These are phyloP conservation scores for Amyelois transitella DNA, from an alignment of 1,140 invertebrate species.

Conservation along the genomic window DNA sequence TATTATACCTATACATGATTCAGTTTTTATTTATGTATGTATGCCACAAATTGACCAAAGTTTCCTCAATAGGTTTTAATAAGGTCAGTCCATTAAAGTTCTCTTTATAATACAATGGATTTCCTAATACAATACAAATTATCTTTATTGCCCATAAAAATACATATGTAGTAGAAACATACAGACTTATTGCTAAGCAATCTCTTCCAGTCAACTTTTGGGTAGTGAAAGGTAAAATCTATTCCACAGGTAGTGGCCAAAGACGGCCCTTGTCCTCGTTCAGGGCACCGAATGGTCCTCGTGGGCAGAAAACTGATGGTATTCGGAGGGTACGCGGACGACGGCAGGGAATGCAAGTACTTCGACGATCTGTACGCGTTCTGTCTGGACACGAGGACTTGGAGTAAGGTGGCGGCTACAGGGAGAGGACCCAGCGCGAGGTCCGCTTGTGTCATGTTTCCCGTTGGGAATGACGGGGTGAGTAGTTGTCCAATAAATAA, in stretches of 20 bases:
- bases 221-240: background rate
- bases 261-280: conserved; percentile 88
- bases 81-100: no score
- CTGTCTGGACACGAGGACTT: conserved; percentile 86
- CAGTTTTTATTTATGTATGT: no score
- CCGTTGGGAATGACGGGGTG: conserved; percentile 55
- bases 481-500: conserved; percentile 16
- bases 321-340: conserved; percentile 95
- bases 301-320: conserved; percentile 86
- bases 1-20: no score
- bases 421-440: conserved; percentile 81
- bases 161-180: no score
- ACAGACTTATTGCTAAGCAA: no score
- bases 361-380: conserved; percentile 92
- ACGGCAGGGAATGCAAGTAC: conserved; percentile 90
- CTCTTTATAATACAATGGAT: no score
- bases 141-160: no score
- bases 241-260: conserved; percentile 70
- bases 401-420: conserved; percentile 83
- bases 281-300: conserved; percentile 92
- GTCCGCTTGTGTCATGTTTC: conserved; percentile 63
- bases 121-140: no score
- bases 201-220: no score
- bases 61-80: no score
- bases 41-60: no score